Evolutionary conservation across 35 echinoderm and acorn worm species (phyloP).

Genomic region (Nesometra sesokonis): DNA sequence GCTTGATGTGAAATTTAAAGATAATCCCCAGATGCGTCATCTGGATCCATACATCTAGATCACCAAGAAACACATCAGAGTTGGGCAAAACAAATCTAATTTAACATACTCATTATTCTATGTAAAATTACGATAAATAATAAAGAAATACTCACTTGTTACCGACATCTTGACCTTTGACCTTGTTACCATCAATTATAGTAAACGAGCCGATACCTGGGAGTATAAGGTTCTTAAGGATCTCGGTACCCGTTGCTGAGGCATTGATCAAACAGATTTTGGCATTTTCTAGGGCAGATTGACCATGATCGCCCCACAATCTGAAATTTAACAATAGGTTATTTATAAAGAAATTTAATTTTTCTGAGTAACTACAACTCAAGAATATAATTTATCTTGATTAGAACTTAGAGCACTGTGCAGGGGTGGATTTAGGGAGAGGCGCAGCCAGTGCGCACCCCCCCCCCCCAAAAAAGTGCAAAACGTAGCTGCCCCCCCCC

Average conservation of each 20-base stretch:
- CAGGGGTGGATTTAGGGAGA: background rate
- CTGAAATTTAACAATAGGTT: slow-evolving; percentile 12
- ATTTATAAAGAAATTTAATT: background rate
- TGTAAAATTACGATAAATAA: too few species aligned
- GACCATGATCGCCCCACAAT: slow-evolving; percentile 94
- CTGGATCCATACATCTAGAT: too few species aligned
- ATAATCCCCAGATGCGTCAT: too few species aligned
- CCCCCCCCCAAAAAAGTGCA: too few species aligned
- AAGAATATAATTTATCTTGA: background rate
- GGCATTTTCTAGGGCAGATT: slow-evolving; percentile 68
- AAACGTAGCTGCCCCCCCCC: too few species aligned
- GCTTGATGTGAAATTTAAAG: too few species aligned
- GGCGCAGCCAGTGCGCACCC: too few species aligned
- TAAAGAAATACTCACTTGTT: slow-evolving; percentile 70
- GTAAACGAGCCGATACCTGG: slow-evolving; percentile 93
- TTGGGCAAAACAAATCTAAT: too few species aligned
- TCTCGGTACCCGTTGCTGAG: slow-evolving; percentile 81
- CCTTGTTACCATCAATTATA: slow-evolving; percentile 76
- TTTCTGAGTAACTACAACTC: background rate
- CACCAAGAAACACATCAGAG: too few species aligned
- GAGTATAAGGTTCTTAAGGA: slow-evolving; percentile 78
- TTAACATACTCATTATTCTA: too few species aligned
- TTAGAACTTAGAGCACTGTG: background rate
- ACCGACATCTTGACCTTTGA: slow-evolving; percentile 87
- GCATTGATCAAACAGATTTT: slow-evolving; percentile 84